phyloP scores from a whole-genome alignment of 2,797 vertebrate genomes.

The Gallinago solitaria region DNA sequence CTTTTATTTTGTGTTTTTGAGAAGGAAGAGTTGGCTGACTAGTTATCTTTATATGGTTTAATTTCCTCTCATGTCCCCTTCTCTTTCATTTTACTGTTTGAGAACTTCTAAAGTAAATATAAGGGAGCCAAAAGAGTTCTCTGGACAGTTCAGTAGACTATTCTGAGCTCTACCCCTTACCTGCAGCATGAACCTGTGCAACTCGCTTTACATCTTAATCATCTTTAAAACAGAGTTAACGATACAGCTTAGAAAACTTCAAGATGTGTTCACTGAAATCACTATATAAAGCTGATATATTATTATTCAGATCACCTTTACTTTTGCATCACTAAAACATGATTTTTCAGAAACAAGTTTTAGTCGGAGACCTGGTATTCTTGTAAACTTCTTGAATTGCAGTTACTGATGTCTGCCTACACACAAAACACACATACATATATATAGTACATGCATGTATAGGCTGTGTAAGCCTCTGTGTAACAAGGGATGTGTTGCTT shows the following conservation, averaged over 20 bases:
- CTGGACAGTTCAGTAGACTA: neutral
- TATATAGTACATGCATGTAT: no score
- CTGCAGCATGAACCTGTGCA: neutral
- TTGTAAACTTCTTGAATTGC: neutral
- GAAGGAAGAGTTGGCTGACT: conserved; percentile 46
- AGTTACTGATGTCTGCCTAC: neutral
- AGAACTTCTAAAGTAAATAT: neutral
- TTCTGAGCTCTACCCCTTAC: neutral
- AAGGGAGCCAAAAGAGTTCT: neutral
- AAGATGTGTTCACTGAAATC: neutral
- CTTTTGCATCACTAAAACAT: neutral
- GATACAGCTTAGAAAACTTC: neutral
- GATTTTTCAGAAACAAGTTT: neutral
- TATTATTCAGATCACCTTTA: neutral
- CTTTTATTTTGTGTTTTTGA: conserved; percentile 69
- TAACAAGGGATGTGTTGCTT: neutral
- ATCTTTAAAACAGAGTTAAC: neutral
- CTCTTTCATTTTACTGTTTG: conserved; percentile 30
- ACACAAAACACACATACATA: neutral
- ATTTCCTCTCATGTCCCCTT: conserved; percentile 42
- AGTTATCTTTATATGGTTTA: conserved; percentile 51
- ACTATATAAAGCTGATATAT: neutral
- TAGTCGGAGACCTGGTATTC: neutral
- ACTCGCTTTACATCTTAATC: neutral
- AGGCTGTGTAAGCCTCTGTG: neutral